Percentiles rank a stretch among this genome's conserved stretches.
These are phyloP conservation scores for Dryobates pubescens DNA, from an alignment of 2,797 vertebrate species.

Conservation along the genomic window DNA sequence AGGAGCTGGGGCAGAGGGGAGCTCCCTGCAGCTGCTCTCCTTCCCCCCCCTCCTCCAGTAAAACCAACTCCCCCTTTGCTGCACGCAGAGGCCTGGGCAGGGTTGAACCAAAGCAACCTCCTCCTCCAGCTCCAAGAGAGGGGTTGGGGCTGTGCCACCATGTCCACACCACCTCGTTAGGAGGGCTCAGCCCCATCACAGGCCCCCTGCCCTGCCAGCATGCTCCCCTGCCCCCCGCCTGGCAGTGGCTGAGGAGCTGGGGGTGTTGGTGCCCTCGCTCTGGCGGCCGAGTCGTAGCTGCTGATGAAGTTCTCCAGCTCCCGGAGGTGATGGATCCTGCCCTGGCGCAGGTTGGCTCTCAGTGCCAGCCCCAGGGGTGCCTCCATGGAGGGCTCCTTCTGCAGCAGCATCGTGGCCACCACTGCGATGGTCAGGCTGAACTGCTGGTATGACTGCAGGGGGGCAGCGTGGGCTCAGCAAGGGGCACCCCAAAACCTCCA, in stretches of 20 bases:
- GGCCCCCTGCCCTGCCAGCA: fast-evolving
- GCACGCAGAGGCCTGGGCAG: background rate
- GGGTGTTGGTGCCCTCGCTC: background rate
- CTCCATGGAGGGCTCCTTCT: constrained; percentile 70
- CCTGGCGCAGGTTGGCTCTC: constrained; percentile 58
- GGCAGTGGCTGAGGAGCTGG: fast-evolving
- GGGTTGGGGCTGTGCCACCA: fast-evolving
- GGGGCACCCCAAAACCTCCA: background rate
- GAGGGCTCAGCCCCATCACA: background rate
- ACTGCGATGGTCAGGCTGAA: constrained; percentile 60
- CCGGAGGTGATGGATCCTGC: constrained; percentile 38
- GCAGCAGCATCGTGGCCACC: constrained; percentile 68
- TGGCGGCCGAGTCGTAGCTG: background rate
- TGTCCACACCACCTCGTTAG: fast-evolving
- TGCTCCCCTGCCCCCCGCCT: fast-evolving
- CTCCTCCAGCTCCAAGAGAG: background rate
- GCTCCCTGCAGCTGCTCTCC: background rate
- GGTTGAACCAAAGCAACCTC: background rate
- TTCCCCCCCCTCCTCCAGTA: background rate
- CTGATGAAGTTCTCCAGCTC: constrained; percentile 67
- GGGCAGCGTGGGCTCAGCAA: fast-evolving
- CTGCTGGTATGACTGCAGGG: constrained; percentile 57
- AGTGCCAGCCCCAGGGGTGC: constrained; percentile 42
- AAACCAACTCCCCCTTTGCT: background rate
- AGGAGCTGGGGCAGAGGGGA: background rate